phyloP scores from a whole-genome alignment of 1,140 invertebrate genomes.

The Cephus cinctus region DNA sequence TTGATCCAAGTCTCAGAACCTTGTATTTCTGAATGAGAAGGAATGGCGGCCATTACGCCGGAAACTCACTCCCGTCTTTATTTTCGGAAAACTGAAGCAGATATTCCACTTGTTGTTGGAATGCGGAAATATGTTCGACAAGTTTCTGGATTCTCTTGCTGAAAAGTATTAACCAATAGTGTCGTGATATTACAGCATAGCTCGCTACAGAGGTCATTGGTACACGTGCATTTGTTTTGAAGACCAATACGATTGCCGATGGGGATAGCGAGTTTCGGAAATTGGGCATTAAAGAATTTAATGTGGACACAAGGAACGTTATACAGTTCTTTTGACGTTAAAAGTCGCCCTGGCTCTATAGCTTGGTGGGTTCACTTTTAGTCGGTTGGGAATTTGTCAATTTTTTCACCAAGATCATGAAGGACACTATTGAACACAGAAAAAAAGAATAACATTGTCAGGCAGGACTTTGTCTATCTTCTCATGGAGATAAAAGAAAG shows the following conservation, averaged over 20 bases:
- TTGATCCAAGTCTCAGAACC: constrained; percentile 39
- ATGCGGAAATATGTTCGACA: constrained; percentile 39
- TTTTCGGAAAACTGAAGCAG: constrained; percentile 44
- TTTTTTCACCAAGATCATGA: constrained; percentile 47
- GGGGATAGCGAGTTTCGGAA: constrained; percentile 52
- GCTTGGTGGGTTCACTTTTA: neutral
- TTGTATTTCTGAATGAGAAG: constrained; percentile 42
- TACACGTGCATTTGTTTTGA: constrained; percentile 57
- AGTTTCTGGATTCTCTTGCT: constrained; percentile 37
- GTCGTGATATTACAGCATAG: constrained; percentile 52
- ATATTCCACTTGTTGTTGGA: constrained; percentile 43
- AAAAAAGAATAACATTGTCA: constrained; percentile 29
- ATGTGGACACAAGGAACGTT: constrained; percentile 44
- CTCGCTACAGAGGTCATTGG: constrained; percentile 60
- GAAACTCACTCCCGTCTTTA: constrained; percentile 53
- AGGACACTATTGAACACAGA: constrained; percentile 44
- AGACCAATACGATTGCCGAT: constrained; percentile 53
- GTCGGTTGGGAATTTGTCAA: constrained; percentile 37
- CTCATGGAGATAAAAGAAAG: too few species aligned
- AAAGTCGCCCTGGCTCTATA: constrained; percentile 13
- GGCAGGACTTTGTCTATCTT: too few species aligned
- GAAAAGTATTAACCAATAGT: constrained; percentile 38
- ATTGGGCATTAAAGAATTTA: constrained; percentile 41
- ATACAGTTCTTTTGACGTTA: constrained; percentile 25
- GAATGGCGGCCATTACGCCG: constrained; percentile 57